Conservation (phyloP, 2,888 invertebrate species). For the Bursaphelenchus okinawaensis region DNA sequence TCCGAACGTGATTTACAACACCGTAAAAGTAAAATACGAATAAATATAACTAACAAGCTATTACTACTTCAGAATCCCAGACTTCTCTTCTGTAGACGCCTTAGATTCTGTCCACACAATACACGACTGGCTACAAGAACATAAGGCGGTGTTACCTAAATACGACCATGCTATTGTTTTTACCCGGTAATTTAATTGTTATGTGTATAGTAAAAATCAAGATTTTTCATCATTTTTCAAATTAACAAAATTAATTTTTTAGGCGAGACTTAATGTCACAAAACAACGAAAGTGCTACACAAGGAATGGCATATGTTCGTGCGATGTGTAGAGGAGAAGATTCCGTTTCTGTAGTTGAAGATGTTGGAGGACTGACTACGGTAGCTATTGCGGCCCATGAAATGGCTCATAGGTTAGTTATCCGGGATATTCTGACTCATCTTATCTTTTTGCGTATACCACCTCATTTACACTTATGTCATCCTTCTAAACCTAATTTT, state of each 20-base stretch:
- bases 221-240: slow-evolving; percentile 7
- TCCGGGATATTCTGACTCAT: neutral
- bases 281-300: slow-evolving; percentile 46
- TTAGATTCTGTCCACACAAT: slow-evolving; percentile 18
- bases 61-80: neutral
- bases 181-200: slow-evolving; percentile 24
- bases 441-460: too few species aligned
- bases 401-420: slow-evolving; percentile 46
- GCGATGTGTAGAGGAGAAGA: slow-evolving; percentile 48
- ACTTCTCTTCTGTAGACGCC: slow-evolving; percentile 18
- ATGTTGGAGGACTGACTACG: slow-evolving; percentile 52
- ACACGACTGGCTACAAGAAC: slow-evolving; percentile 32
- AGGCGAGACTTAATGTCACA: slow-evolving; percentile 45
- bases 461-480: neutral
- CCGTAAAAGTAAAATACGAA: too few species aligned
- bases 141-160: slow-evolving; percentile 29
- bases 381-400: slow-evolving; percentile 56
- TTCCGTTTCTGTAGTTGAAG: slow-evolving; percentile 52
- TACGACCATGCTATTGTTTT: slow-evolving; percentile 46
- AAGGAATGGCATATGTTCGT: slow-evolving; percentile 56
- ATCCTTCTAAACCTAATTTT: neutral
- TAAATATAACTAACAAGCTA: neutral
- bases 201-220: neutral
- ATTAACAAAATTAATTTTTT: slow-evolving; percentile 20
- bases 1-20: too few species aligned